phyloP scores from a whole-genome alignment of 2,888 invertebrate genomes.

The Chymomyza fuscimana region DNA sequence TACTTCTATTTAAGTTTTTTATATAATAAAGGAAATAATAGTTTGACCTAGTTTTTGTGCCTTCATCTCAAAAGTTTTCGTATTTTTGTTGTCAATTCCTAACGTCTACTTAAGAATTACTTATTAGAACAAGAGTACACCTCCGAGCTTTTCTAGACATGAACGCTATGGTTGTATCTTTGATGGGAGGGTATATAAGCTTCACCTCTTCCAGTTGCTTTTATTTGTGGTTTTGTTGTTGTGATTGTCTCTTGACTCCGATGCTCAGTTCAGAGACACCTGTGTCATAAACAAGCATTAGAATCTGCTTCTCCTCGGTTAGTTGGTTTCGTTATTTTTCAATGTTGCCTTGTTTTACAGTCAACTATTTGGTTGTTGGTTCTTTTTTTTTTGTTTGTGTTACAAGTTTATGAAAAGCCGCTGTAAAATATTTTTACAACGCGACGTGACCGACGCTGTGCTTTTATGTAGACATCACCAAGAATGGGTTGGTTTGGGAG shows the following conservation, averaged over 20 bases:
- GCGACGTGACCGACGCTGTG: slow-evolving; percentile 50
- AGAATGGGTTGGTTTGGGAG: background rate
- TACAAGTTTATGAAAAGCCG: slow-evolving; percentile 26
- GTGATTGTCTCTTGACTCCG: slow-evolving; percentile 19
- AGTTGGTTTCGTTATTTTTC: too few relatives aligned
- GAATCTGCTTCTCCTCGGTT: slow-evolving; percentile 21
- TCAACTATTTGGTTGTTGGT: background rate
- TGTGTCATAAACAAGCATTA: slow-evolving; percentile 52
- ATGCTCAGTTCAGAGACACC: slow-evolving; percentile 39
- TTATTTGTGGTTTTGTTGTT: background rate
- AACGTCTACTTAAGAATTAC: too few relatives aligned
- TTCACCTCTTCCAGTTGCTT: slow-evolving; percentile 12
- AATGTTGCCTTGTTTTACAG: background rate
- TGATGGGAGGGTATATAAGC: background rate
- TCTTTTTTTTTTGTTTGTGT: background rate
- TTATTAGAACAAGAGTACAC: too few relatives aligned
- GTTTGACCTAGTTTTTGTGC: too few relatives aligned
- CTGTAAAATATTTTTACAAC: slow-evolving; percentile 53
- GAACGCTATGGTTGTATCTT: too few relatives aligned
- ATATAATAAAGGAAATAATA: too few relatives aligned
- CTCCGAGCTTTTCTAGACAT: too few relatives aligned
- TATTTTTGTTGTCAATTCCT: too few relatives aligned
- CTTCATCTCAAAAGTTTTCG: too few relatives aligned
- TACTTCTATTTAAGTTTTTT: too few relatives aligned
- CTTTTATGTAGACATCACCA: background rate